Base-by-base conservation (phyloP, 2,113 vertebrate genomes). In the Nothobranchius kuhntae region DNA sequence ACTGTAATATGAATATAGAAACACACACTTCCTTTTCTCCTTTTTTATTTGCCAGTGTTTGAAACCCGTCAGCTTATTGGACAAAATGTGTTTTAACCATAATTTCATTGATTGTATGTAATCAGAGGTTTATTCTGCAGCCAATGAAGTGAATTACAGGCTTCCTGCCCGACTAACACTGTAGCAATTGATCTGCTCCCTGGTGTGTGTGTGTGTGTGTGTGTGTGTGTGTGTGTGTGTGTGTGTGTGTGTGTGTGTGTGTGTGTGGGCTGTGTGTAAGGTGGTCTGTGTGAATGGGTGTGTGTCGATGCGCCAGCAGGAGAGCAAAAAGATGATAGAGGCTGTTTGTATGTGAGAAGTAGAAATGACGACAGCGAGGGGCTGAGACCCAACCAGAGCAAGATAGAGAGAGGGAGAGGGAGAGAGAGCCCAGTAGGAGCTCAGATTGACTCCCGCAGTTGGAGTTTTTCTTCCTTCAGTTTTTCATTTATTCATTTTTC, bases 171-270 rank as follows among this genome's bases (percentile, higher is more conserved):
- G 91, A 92, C 86, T 95, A 96, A 95, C 95, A 92, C 93, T 93
- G 93, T 95, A 97, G 96, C 93, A 95, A 98, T 96, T 97, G 96
- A 97, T 97, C 94, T 93, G 88, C 80, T 87, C 78, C 87, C 80
- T 75, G 77, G 59, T 61, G 89, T 82, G 79, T 64, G 67, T 70
- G 72, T 61, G 53, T 53, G 55, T 72, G 61, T 74, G 76, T 53
- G 59, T 79, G 74, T 62, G 53, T 53, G 50, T 64, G 65, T 65
- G 76, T 65, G 47, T 38, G 65, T 17, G 53, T 42, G 50, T 65
- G 65, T 68, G 76, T 65, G 72, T 65, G 48, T 61, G 65, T 65
- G 74, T 55, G 55, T 52, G 42, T 9, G 62, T 11, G 52, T 64
- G 72, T 7, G 38, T 30, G 35, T 61, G 21, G 21, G 21, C 21